These are phyloP conservation scores for Blastobasis adustella DNA, from an alignment of 2,888 invertebrate genomes.

Conservation along the genomic window DNA sequence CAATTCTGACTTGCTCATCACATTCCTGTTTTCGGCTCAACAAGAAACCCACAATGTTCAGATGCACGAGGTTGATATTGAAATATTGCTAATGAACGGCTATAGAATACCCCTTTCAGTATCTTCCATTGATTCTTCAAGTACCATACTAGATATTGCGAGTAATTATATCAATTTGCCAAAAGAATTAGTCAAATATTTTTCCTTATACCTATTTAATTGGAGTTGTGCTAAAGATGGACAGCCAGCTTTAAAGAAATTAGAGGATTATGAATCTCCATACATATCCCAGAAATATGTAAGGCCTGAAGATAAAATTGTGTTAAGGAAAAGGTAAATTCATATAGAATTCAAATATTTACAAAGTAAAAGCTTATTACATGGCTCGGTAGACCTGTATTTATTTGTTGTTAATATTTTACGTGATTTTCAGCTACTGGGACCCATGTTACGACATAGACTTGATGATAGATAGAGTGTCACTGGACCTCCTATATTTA, in stretches of 20 bases:
- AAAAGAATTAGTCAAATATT: conserved; percentile 87
- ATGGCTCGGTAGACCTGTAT: neutral
- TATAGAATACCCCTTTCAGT: conserved; percentile 88
- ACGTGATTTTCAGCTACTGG: conserved; percentile 93
- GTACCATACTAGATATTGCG: conserved; percentile 86
- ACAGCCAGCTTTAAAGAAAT: conserved; percentile 85
- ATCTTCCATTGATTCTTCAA: conserved; percentile 88
- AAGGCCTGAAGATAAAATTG: conserved; percentile 83
- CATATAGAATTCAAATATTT: neutral
- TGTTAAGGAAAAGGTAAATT: conserved; percentile 87
- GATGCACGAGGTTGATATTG: conserved; percentile 82
- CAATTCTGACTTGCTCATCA: conserved; percentile 86
- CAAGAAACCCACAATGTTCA: conserved; percentile 86
- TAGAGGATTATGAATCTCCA: conserved; percentile 98
- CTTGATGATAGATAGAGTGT: conserved; percentile 86
- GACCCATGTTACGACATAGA: conserved; percentile 88
- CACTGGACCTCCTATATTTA: conserved; percentile 89
- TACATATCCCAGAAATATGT: conserved; percentile 92
- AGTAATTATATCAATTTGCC: conserved; percentile 88
- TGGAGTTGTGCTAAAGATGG: conserved; percentile 83
- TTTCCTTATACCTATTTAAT: conserved; percentile 91
- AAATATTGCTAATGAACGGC: conserved; percentile 90
- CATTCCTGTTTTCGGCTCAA: conserved; percentile 93
- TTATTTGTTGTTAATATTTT: neutral
- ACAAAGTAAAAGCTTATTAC: too few relatives aligned